A percentile compares a stretch with the other conserved stretches of the same genome.
Conservation (phyloP, 1,140 invertebrate genomes). For the Cotesia chilonis region DNA sequence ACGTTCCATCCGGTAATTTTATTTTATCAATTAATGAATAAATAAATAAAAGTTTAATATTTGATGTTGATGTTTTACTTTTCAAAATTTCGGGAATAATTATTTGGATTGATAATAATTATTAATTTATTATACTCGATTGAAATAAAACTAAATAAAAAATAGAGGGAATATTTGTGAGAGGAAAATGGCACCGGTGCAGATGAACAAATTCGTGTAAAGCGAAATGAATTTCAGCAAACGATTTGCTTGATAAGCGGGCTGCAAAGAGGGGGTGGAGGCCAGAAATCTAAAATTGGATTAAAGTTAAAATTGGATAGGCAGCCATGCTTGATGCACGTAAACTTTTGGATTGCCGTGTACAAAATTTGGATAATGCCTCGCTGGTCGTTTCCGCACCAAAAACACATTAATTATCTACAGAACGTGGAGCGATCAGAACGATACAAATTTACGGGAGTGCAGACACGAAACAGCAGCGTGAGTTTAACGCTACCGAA, state of each 20-base stretch:
- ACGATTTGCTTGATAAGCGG: not conserved
- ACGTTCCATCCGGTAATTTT: not conserved
- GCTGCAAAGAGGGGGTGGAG: not conserved
- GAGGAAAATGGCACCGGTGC: slow-evolving; percentile 14
- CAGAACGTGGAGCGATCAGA: slow-evolving; percentile 34
- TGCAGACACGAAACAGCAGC: not conserved
- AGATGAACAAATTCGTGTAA: slow-evolving; percentile 29
- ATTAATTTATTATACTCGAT: no score
- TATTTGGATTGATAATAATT: no score
- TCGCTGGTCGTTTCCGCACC: slow-evolving; percentile 32
- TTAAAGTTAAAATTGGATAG: slow-evolving; percentile 53
- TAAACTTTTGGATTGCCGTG: slow-evolving; percentile 6
- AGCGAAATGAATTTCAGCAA: slow-evolving; percentile 42
- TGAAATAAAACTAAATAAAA: not conserved
- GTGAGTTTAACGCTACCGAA: slow-evolving; percentile 49
- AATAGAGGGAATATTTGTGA: not conserved
- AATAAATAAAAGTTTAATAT: no score
- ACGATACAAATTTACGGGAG: not conserved
- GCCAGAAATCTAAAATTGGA: slow-evolving; percentile 48
- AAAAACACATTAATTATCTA: slow-evolving; percentile 64
- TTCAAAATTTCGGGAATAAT: no score
- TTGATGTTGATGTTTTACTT: no score
- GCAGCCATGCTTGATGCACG: slow-evolving; percentile 39
- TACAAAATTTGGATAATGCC: no score
- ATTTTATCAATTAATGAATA: slow-evolving; percentile 11